Base-by-base conservation (phyloP, 1,140 invertebrate genomes). In the Zaprionus capensis region DNA sequence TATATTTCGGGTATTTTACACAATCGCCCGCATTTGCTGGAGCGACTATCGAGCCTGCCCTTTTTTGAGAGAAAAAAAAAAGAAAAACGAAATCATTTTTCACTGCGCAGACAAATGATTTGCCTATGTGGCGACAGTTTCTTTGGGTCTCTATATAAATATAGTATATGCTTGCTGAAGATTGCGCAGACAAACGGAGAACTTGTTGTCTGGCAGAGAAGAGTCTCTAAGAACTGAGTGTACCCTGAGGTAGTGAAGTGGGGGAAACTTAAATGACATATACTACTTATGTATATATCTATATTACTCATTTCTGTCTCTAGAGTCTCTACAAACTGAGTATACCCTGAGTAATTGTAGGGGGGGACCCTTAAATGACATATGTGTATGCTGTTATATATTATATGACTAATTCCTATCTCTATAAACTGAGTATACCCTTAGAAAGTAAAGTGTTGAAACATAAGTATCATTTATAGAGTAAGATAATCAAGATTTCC, bases 41-140 rank as follows among this genome's bases (percentile, higher is more conserved):
- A n/a, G 38, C 5, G 6, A 11, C 17, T 17, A n/a, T 46, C 41
- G 41, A 17, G n/a, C n/a, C 7, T 46, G 41, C 41, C 41, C 41
- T 46, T 46, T 17, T 17, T 46, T 1, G 4, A 41, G 28, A 28
- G 28, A 28, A 5, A 5, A 26, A 26, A 26, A 38, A 15, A 12
- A 4, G 12, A 24, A 51, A 51, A 75, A 51, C 59, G 38, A 64
- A 34, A 34, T 34, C 31, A 34, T 70, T 64, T 71, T 64, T 75
- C 53, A 71, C 0, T 6, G 28, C 65, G 14, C 17, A 70, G 80
- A 85, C 76, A 85, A 86, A 87, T 87, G 83, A 64, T 78, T 79
- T 80, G 71, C 51, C 63, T 80, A 66, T 85, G 76, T 66, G 64
- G 20, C 57, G 79, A 56, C 62, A 67, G 11, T 24, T 51, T 51